These are phyloP conservation scores for Macaria notata DNA, from an alignment of 2,888 invertebrate genomes.

Conservation along the genomic window DNA sequence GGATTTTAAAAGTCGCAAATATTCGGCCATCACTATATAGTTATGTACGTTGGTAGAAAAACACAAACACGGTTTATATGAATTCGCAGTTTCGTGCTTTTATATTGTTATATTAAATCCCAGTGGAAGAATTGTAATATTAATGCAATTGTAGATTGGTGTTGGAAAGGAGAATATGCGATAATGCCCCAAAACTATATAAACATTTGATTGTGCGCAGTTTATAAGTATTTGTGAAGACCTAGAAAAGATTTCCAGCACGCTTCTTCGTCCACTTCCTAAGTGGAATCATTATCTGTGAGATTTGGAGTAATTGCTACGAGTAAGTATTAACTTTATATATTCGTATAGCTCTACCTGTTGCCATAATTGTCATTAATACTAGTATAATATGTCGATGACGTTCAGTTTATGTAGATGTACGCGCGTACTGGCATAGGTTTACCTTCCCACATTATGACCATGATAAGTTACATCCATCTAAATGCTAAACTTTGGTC, in stretches of 20 bases:
- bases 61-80: too few relatives aligned
- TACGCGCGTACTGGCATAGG: background rate
- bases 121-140: background rate
- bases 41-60: too few relatives aligned
- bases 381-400: background rate
- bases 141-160: background rate
- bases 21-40: background rate
- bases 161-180: too few relatives aligned
- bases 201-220: slow-evolving; percentile 4
- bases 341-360: background rate
- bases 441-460: too few relatives aligned
- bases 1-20: background rate
- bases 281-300: background rate
- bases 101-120: background rate
- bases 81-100: background rate
- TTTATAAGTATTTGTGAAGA: background rate
- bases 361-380: background rate
- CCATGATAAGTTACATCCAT: too few relatives aligned
- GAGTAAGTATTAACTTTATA: background rate
- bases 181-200: background rate
- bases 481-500: too few relatives aligned
- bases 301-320: background rate
- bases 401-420: background rate
- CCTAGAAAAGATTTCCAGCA: slow-evolving; percentile 3
- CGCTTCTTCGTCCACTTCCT: background rate